These are phyloP conservation scores for Keiferia lycopersicella DNA, from an alignment of 2,888 invertebrate genomes.

Conservation along the genomic window DNA sequence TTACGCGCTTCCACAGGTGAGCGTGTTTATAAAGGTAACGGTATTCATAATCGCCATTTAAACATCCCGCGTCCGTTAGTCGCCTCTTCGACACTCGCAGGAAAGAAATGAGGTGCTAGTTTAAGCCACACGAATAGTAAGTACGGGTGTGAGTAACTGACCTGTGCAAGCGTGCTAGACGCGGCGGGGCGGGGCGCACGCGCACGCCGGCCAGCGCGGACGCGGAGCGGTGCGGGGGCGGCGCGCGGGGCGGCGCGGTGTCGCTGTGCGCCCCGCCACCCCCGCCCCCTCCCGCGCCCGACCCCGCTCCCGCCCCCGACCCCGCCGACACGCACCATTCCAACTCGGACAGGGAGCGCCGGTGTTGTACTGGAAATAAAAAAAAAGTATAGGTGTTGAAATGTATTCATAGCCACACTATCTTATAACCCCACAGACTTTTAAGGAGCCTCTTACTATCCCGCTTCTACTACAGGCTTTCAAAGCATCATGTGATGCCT, in stretches of 20 bases:
- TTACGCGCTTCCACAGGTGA: too few species aligned
- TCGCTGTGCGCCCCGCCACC: conserved; percentile 42
- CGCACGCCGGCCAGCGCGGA: conserved; percentile 47
- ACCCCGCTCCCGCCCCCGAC: conserved; percentile 35
- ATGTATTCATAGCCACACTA: too few species aligned
- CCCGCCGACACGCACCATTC: conserved; percentile 78
- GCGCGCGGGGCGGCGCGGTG: conserved; percentile 39
- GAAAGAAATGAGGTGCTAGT: too few species aligned
- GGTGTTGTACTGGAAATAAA: conserved; percentile 79
- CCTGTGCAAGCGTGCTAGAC: conserved; percentile 81
- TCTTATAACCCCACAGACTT: too few species aligned
- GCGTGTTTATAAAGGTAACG: too few species aligned
- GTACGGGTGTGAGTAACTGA: conserved; percentile 77
- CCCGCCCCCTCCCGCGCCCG: conserved; percentile 76
- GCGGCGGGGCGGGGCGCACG: conserved; percentile 54
- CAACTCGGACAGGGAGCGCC: conserved; percentile 88
- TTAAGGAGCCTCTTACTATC: too few species aligned
- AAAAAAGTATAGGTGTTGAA: background rate
- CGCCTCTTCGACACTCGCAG: too few species aligned
- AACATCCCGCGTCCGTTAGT: too few species aligned
- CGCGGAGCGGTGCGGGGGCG: conserved; percentile 45
- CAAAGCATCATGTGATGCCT: too few species aligned
- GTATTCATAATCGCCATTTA: too few species aligned
- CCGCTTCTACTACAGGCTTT: too few species aligned
- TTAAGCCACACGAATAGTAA: too few species aligned